Evolutionary conservation across 2,113 vertebrate species (phyloP).

Genomic region (Enhydra lutris): DNA sequence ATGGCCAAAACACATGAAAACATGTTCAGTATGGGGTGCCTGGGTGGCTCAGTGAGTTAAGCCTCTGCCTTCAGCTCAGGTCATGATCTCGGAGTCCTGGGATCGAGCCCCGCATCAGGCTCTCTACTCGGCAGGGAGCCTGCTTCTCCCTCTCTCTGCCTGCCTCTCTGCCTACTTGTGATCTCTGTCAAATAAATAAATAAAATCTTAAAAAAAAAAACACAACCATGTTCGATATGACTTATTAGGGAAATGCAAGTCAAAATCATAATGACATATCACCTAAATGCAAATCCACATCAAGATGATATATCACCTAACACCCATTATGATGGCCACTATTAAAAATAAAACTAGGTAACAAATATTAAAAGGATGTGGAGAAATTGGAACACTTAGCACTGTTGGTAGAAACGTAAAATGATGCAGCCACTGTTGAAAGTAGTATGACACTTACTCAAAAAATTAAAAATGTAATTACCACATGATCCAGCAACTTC

Average conservation of each 20-base stretch:
- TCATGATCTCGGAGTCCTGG: no score
- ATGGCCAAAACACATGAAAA: not conserved
- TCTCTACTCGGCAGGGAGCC: no score
- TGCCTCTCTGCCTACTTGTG: no score
- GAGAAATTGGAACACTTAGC: not conserved
- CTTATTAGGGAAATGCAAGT: not conserved
- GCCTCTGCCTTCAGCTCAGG: no score
- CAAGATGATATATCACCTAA: not conserved
- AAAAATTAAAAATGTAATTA: not conserved
- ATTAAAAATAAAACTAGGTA: not conserved
- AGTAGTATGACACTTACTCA: not conserved
- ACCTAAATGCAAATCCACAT: not conserved
- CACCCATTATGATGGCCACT: not conserved
- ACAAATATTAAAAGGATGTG: not conserved
- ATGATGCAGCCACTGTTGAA: not conserved
- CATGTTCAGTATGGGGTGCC: not conserved
- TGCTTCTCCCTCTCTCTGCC: no score
- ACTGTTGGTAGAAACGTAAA: not conserved
- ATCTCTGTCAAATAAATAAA: no score
- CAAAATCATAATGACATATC: not conserved
- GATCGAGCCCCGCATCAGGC: no score
- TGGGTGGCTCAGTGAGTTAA: no score
- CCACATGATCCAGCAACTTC: not conserved
- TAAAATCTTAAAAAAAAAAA: no score
- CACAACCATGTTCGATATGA: not conserved